These are phyloP conservation scores for Eupithecia dodoneata DNA, from an alignment of 2,888 invertebrate species.

Conservation along the genomic window DNA sequence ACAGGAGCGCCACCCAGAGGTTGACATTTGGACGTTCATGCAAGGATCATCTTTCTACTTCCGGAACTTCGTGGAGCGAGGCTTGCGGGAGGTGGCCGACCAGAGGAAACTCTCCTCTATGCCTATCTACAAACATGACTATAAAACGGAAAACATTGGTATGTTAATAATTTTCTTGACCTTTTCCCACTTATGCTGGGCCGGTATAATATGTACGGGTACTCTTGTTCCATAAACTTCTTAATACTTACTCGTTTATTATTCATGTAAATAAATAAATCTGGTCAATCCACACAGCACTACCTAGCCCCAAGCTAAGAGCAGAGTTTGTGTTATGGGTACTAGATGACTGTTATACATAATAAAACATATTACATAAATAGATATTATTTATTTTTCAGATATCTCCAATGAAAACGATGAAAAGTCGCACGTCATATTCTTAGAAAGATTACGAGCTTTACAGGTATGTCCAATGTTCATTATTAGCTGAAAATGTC, in stretches of 20 bases:
- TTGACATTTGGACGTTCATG: slow-evolving; percentile 93
- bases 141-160: slow-evolving; percentile 71
- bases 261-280: too few species aligned
- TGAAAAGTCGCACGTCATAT: slow-evolving; percentile 75
- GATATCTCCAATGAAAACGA: slow-evolving; percentile 78
- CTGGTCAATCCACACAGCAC: too few species aligned
- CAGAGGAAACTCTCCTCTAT: slow-evolving; percentile 68
- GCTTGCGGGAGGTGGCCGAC: slow-evolving; percentile 83
- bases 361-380: too few species aligned
- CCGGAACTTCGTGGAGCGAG: slow-evolving; percentile 93
- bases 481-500: background rate
- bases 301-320: too few species aligned
- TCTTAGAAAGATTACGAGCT: slow-evolving; percentile 75
- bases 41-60: slow-evolving; percentile 93
- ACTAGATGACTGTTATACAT: too few species aligned
- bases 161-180: slow-evolving; percentile 1
- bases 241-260: too few species aligned
- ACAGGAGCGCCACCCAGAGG: slow-evolving; percentile 90
- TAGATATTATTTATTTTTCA: slow-evolving; percentile 47
- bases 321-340: too few species aligned
- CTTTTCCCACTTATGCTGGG: too few species aligned
- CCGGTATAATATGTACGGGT: too few species aligned
- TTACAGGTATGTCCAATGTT: slow-evolving; percentile 65
- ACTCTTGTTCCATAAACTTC: too few species aligned
- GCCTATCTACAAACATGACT: slow-evolving; percentile 72